phyloP scores from a whole-genome alignment of 2,888 invertebrate genomes.

The Cosmopolites sordidus region DNA sequence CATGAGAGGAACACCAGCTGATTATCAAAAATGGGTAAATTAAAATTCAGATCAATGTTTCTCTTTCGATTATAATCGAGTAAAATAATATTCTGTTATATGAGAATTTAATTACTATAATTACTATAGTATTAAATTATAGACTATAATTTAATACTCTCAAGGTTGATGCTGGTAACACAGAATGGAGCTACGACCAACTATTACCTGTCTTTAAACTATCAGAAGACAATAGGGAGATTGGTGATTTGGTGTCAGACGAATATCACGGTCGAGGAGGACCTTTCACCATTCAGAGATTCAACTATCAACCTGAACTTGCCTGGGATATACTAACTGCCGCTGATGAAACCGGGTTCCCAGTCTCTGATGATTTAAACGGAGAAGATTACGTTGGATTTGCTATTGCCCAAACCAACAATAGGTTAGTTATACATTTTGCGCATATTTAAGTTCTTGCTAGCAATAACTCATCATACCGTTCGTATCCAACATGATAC shows the following conservation, averaged over 20 bases:
- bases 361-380: conserved; percentile 58
- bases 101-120: no score
- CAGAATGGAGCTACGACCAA: conserved; percentile 59
- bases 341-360: conserved; percentile 58
- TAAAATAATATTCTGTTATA: no score
- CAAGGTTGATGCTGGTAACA: conserved; percentile 52
- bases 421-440: conserved; percentile 46
- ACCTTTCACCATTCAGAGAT: conserved; percentile 60
- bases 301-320: conserved; percentile 56
- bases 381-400: conserved; percentile 57
- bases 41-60: not conserved
- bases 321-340: conserved; percentile 55
- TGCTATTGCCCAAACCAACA: conserved; percentile 57
- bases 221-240: conserved; percentile 63
- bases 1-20: conserved; percentile 54
- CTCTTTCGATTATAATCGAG: not conserved
- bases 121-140: no score
- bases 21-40: conserved; percentile 60
- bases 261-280: conserved; percentile 58
- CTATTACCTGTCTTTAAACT: conserved; percentile 66
- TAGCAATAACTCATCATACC: no score
- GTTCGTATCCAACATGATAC: conserved; percentile 21
- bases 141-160: no score
- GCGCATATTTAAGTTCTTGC: no score
- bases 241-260: conserved; percentile 54